Conservation (phyloP, 2,888 invertebrate species). For the Psylliodes chrysocephalus region DNA sequence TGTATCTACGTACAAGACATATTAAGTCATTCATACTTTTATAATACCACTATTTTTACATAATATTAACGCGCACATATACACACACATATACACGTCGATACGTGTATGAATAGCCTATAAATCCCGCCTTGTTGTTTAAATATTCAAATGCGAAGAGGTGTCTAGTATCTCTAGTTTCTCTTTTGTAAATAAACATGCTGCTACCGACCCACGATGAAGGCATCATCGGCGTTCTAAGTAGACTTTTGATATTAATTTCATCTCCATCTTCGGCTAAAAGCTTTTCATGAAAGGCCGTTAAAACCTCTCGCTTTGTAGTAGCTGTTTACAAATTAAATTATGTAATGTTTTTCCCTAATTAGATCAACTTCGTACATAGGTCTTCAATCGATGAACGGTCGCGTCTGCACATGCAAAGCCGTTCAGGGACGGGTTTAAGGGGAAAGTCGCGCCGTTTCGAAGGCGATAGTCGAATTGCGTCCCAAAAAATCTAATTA, state of each 20-base stretch:
- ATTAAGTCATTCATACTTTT: background rate
- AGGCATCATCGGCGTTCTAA: background rate
- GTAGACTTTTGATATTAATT: constrained; percentile 2
- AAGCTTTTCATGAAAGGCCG: background rate
- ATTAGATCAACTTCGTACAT: constrained; percentile 40
- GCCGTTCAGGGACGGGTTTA: too few species aligned
- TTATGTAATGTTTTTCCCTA: constrained; percentile 39
- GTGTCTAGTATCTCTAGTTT: background rate
- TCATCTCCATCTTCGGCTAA: background rate
- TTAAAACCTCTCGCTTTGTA: constrained; percentile 11
- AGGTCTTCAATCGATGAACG: constrained; percentile 35
- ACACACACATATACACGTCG: background rate
- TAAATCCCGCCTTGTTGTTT: background rate
- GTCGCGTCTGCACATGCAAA: background rate
- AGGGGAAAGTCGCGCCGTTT: too few species aligned
- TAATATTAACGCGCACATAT: background rate
- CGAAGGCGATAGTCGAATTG: too few species aligned
- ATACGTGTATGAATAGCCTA: background rate
- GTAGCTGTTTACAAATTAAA: constrained; percentile 33
- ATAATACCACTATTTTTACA: background rate
- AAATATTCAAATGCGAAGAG: background rate
- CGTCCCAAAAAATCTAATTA: too few species aligned
- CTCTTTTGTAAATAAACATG: background rate
- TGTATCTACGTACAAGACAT: background rate
- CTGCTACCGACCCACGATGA: background rate